Evolutionary conservation across 2,113 vertebrate species (phyloP), one percentile per base, ranked within the genome.

Genomic region (Rhinolophus sinicus): DNA sequence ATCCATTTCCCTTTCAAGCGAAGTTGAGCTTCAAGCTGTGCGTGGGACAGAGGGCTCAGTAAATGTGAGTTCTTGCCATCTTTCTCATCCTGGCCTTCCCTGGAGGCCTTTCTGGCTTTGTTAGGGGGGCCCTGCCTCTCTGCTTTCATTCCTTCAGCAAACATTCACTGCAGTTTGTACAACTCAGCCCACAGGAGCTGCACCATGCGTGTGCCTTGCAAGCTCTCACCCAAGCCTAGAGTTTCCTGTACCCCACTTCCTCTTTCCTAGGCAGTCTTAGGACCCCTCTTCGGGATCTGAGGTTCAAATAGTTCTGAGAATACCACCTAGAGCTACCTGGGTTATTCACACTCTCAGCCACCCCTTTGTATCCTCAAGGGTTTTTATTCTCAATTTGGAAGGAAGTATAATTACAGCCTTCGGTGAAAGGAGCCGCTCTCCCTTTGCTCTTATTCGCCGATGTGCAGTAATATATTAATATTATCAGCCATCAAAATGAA

Each of bases 1-100:
- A 70, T 62, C 58, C 24, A 4, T 88, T 95, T 95, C 52, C 76
- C 80, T 81, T 81, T 70, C n/a, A 93, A 92, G 65, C 26, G 15
- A 82, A 81, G 40, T 65, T 16, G 47, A 24, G 7, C 44, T 76
- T 40, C 2, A 10, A 52, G 30, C 58, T 38, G 38, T 58, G 52
- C 65, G 62, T 58, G 40, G 30, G 15, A 4, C 64, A 6, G 6
- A 6, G 19, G 10, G 35, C 73, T 35, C 8, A 6, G 40, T 3
- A 30, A 83, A 14, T 0, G 5, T 28, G n/a, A 12, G 26, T 54
- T 87, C 65, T 77, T 47, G 60, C 13, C 19, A 0, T 62, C 67
- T 64, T 92, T 77, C 54, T 91, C 26, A 11, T 35, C 52, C 16
- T 80, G 35, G 14, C 52, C 67, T 26, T 75, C 30, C 58, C 50